phyloP scores from a whole-genome alignment of 2,113 vertebrate genomes.

The Apaloderma vittatum region DNA sequence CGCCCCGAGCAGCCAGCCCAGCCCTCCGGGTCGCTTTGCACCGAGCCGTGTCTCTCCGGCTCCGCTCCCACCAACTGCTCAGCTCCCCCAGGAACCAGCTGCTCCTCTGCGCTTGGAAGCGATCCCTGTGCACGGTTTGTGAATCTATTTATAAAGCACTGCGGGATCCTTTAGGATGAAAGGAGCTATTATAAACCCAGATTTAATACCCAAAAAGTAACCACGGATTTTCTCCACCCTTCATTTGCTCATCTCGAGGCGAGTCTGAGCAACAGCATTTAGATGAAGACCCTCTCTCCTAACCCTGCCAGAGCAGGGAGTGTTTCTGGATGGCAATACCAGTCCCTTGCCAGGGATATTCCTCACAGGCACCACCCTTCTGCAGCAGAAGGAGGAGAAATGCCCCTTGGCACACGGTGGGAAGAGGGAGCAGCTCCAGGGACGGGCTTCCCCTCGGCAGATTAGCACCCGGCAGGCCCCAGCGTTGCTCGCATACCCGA shows the following conservation, averaged over 20 bases:
- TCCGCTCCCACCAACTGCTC: background rate
- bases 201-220: background rate
- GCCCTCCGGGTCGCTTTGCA: background rate
- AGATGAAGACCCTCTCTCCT: too few species aligned
- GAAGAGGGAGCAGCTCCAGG: background rate
- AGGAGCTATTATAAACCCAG: background rate
- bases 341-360: background rate
- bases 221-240: background rate
- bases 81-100: background rate
- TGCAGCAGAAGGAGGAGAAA: background rate
- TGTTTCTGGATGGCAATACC: background rate
- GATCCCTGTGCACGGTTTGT: background rate
- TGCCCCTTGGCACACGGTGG: background rate
- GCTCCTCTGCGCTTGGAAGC: background rate
- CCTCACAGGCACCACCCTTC: background rate
- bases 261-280: rapidly evolving
- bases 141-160: conserved; percentile 44
- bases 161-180: background rate
- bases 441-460: conserved; percentile 10
- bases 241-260: background rate
- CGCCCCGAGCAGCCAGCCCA: background rate
- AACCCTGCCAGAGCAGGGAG: background rate
- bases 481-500: background rate
- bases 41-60: rapidly evolving
- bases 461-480: conserved; percentile 3